Evolutionary conservation across 2,113 vertebrate genomes (phyloP).

Genomic region (Heterocephalus glaber): DNA sequence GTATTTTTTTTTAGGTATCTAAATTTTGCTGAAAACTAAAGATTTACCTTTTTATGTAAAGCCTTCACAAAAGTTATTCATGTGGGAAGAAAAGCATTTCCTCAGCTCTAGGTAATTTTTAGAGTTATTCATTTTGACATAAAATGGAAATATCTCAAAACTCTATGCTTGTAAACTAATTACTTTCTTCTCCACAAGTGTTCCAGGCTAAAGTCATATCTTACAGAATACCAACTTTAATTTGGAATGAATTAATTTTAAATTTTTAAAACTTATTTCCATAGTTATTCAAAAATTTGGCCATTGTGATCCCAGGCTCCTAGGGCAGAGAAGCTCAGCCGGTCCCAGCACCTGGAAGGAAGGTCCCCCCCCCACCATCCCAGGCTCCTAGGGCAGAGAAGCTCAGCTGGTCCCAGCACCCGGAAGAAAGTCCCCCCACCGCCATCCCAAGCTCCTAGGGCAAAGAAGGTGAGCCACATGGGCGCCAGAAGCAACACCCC

Average conservation of each 20-base stretch:
- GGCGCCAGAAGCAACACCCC: too few species aligned
- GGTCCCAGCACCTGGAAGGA: too few species aligned
- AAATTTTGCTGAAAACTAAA: conserved; percentile 43
- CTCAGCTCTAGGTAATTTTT: background rate
- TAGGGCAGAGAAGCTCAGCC: too few species aligned
- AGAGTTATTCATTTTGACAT: background rate
- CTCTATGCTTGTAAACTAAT: background rate
- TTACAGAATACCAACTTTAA: conserved; percentile 6
- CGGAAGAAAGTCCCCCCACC: too few species aligned
- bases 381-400: too few species aligned
- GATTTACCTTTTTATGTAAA: conserved; percentile 33
- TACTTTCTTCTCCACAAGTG: background rate
- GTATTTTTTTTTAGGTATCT: conserved; percentile 1
- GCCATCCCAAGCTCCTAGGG: too few species aligned
- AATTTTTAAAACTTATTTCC: conserved; percentile 35
- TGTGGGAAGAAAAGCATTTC: conserved; percentile 26
- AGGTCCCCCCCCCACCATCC: too few species aligned
- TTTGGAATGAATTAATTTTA: conserved; percentile 28
- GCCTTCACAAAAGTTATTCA: conserved; percentile 30
- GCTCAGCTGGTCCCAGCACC: too few species aligned
- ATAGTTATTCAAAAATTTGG: background rate
- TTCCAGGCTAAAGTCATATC: background rate
- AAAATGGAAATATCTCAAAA: background rate
- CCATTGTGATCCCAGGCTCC: too few species aligned
- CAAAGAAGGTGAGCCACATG: too few species aligned